Conservation (phyloP, 64 coral and sea anemone genomes). For the Porites australiensis region DNA sequence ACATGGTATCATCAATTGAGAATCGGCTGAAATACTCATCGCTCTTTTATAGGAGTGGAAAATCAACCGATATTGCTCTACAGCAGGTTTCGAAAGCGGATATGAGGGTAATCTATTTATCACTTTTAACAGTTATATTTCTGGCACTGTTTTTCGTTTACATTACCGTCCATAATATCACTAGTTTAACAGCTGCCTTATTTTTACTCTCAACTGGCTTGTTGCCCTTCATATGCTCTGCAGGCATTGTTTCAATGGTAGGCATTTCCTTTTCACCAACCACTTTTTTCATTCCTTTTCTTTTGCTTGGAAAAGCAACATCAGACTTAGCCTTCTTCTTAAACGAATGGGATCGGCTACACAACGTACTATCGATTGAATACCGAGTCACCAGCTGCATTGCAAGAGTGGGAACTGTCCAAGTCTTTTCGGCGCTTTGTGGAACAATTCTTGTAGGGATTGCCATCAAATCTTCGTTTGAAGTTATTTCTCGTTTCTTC, state of each 20-base stretch:
- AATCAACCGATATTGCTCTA: background rate
- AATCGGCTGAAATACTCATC: background rate
- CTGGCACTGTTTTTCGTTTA: background rate
- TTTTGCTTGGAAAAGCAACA: background rate
- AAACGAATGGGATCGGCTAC: background rate
- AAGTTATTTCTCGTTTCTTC: background rate
- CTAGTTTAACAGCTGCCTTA: background rate
- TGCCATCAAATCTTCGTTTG: constrained; percentile 4
- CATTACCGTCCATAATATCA: background rate
- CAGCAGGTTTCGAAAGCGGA: background rate
- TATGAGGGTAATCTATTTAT: background rate
- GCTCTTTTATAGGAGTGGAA: background rate
- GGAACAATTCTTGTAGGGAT: constrained; percentile 10
- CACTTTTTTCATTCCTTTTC: background rate
- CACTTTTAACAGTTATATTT: background rate
- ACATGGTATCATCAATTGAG: background rate
- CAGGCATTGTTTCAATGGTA: background rate
- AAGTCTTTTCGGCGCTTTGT: background rate
- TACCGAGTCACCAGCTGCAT: constrained; percentile 6
- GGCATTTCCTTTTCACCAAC: background rate
- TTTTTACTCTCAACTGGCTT: background rate
- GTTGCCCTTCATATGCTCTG: background rate
- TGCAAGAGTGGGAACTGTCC: background rate
- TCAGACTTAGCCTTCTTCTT: background rate
- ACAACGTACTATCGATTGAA: constrained; percentile 21